Evolutionary conservation across 2,888 invertebrate genomes (phyloP).

Genomic region (Lepidocyrtoides sp.): DNA sequence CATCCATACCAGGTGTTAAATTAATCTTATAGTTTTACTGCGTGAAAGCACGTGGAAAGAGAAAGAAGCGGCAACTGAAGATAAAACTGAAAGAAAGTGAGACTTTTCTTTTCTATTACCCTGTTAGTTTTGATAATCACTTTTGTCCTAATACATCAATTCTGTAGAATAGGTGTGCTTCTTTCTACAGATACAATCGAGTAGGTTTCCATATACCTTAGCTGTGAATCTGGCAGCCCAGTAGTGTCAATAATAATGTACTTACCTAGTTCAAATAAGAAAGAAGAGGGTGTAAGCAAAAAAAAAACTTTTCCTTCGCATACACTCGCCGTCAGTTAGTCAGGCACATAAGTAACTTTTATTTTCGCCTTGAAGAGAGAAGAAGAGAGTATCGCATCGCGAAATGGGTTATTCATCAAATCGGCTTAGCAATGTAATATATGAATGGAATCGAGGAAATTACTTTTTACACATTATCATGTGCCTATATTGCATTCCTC

Average conservation of each 20-base stretch:
- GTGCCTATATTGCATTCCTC: not conserved
- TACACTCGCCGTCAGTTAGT: not conserved
- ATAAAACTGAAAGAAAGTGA: not conserved
- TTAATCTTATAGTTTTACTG: not conserved
- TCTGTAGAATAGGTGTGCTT: too few species aligned
- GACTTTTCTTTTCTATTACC: not conserved
- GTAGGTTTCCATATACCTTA: too few species aligned
- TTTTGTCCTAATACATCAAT: too few species aligned
- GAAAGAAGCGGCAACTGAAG: not conserved
- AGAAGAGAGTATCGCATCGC: slow-evolving; percentile 8
- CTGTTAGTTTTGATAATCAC: not conserved
- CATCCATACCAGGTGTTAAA: not conserved
- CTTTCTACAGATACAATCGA: too few species aligned
- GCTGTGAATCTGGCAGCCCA: too few species aligned
- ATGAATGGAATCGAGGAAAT: slow-evolving; percentile 74
- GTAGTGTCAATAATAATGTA: slow-evolving; percentile 58
- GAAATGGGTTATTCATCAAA: slow-evolving; percentile 76
- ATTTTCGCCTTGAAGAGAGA: not conserved
- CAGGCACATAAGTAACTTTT: not conserved
- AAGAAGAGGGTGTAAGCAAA: not conserved
- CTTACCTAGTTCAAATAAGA: not conserved
- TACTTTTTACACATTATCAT: slow-evolving; percentile 67
- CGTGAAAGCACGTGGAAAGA: slow-evolving; percentile 49
- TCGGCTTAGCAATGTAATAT: slow-evolving; percentile 68
- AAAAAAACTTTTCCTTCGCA: not conserved